Conservation (phyloP, 2,113 vertebrate species). For the Pangasianodon gigas region DNA sequence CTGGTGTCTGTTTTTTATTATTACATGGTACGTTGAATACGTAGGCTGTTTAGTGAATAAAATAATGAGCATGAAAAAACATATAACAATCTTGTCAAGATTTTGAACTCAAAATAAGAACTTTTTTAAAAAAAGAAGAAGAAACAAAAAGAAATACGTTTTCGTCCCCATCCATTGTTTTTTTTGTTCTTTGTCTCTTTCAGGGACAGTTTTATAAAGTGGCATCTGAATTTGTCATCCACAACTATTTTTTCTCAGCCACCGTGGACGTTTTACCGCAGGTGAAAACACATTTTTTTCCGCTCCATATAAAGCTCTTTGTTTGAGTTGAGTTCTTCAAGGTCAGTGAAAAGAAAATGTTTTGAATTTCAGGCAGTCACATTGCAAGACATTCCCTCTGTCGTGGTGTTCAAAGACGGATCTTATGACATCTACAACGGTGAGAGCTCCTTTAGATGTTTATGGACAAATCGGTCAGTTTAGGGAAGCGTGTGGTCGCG, state of each 20-base stretch:
- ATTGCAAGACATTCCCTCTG: constrained; percentile 81
- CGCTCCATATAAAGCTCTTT: background rate
- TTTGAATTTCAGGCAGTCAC: constrained; percentile 74
- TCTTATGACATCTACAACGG: constrained; percentile 84
- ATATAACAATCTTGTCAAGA: background rate
- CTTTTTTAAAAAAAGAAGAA: too few species aligned
- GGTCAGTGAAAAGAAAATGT: constrained; percentile 8
- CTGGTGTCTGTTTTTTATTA: too few species aligned
- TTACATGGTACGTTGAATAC: background rate
- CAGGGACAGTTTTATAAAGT: constrained; percentile 87
- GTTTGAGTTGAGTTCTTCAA: background rate
- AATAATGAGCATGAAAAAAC: background rate
- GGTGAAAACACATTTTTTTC: constrained; percentile 68
- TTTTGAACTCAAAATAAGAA: background rate
- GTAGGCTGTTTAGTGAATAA: background rate
- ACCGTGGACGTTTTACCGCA: constrained; percentile 83
- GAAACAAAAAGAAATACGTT: background rate
- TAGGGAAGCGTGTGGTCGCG: background rate
- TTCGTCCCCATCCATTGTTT: background rate
- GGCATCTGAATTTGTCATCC: constrained; percentile 86
- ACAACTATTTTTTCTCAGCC: constrained; percentile 90
- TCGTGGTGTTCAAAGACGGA: constrained; percentile 91
- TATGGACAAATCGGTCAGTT: background rate
- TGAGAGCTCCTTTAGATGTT: constrained; percentile 64
- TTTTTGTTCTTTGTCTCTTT: constrained; percentile 41